These are phyloP conservation scores for Rhinoderma darwinii DNA, from an alignment of 2,113 vertebrate genomes.

Conservation along the genomic window DNA sequence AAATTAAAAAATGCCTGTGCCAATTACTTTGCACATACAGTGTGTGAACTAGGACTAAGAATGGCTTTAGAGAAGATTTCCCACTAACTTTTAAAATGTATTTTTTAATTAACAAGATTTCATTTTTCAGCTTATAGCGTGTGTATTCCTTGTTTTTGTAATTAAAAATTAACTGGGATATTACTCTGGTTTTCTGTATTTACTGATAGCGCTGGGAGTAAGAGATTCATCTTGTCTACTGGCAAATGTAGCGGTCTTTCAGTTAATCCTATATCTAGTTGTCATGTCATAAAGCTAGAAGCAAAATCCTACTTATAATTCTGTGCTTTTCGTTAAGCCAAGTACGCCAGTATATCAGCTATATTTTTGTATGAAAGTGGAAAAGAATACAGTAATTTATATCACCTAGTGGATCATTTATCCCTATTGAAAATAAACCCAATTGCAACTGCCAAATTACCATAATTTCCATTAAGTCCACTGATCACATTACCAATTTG, in stretches of 20 bases:
- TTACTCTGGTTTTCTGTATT: constrained; percentile 1
- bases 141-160: constrained; percentile 36
- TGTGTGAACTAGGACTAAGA: background rate
- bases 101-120: background rate
- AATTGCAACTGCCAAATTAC: background rate
- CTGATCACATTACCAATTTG: too few species aligned
- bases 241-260: background rate
- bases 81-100: background rate
- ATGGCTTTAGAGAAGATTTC: background rate
- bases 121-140: background rate
- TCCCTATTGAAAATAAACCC: background rate
- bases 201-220: background rate
- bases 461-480: background rate
- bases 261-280: background rate
- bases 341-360: background rate
- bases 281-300: background rate
- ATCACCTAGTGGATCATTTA: background rate
- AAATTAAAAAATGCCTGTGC: background rate
- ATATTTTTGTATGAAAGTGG: background rate
- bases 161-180: constrained; percentile 14
- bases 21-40: background rate
- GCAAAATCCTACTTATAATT: background rate
- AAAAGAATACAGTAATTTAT: background rate
- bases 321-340: background rate
- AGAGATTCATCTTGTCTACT: background rate